Evolutionary conservation across 2,888 invertebrate species (phyloP).

Genomic region (Eremobia ochroleuca): DNA sequence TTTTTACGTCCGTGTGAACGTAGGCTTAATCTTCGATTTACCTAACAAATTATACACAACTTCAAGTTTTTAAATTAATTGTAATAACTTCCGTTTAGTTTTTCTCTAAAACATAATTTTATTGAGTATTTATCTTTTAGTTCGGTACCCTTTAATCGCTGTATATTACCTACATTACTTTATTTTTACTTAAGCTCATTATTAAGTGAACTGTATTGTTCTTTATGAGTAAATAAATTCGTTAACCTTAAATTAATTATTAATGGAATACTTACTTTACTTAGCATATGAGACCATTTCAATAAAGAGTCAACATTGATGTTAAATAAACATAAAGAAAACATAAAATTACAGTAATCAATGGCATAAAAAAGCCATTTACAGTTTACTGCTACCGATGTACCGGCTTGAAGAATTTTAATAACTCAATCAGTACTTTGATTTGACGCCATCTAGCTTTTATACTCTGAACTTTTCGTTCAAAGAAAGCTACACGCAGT

Average conservation of each 20-base stretch:
- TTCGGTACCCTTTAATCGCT: background rate
- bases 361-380: constrained; percentile 20
- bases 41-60: background rate
- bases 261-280: no score
- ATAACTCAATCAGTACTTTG: background rate
- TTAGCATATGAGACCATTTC: background rate
- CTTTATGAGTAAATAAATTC: no score
- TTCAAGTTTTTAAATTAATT: background rate
- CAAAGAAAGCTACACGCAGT: fast-evolving
- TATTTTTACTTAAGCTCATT: no score
- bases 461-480: background rate
- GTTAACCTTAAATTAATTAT: no score
- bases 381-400: background rate
- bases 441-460: constrained; percentile 34
- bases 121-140: background rate
- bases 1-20: no score
- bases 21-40: background rate
- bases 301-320: background rate
- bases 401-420: background rate
- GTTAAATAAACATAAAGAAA: background rate
- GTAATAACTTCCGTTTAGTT: background rate
- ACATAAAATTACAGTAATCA: constrained; percentile 16
- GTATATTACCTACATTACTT: no score
- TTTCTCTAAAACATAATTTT: constrained; percentile 17
- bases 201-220: no score